Conservation (phyloP, 2,113 vertebrate species). For the Scopus umbretta region DNA sequence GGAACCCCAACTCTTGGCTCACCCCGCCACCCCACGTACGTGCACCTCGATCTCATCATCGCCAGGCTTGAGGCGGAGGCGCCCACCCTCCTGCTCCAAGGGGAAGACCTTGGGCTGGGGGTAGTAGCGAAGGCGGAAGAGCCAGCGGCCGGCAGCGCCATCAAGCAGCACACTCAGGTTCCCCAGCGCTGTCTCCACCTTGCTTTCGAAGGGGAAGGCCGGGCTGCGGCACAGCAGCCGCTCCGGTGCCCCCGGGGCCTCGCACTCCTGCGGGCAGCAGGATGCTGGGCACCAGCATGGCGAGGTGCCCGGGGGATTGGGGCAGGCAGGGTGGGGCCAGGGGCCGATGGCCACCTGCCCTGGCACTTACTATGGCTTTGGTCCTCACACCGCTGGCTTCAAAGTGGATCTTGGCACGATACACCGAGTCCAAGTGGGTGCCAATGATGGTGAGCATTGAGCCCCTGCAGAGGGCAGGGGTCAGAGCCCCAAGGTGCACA, state of each 20-base stretch:
- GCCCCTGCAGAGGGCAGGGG: conserved; percentile 66
- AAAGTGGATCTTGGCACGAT: conserved; percentile 51
- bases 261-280: conserved; percentile 70
- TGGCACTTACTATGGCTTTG: background rate
- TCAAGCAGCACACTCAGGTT: conserved; percentile 83
- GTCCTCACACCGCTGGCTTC: background rate
- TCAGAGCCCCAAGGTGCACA: background rate
- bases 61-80: conserved; percentile 73
- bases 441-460: conserved; percentile 82
- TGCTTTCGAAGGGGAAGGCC: conserved; percentile 66
- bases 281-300: background rate
- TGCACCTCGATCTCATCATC: conserved; percentile 80
- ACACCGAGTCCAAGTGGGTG: conserved; percentile 85
- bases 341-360: background rate
- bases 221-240: conserved; percentile 79
- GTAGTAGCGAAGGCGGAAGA: conserved; percentile 78
- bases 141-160: conserved; percentile 63
- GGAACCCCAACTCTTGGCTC: background rate
- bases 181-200: conserved; percentile 65
- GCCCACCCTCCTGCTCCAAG: conserved; percentile 68
- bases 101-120: conserved; percentile 70
- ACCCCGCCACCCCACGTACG: conserved; percentile 59
- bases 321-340: background rate
- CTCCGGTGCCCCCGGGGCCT: conserved; percentile 19
- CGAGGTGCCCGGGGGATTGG: background rate